Conservation (phyloP, 2,888 invertebrate genomes). For the Hirtodrosophila confusa region DNA sequence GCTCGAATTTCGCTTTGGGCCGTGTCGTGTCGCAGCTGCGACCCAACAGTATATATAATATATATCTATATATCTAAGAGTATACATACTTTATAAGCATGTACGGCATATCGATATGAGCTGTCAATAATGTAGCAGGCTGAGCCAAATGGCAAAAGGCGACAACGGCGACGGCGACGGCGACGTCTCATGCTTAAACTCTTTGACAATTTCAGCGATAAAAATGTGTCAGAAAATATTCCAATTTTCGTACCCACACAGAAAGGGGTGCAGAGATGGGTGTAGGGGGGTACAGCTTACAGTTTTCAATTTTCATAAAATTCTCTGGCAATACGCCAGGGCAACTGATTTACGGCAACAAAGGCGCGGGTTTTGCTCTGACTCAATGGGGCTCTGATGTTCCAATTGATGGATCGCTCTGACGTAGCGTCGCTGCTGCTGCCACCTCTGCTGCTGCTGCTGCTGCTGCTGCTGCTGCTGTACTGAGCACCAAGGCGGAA, state of each 20-base stretch:
- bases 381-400: conserved; percentile 57
- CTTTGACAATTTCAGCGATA: conserved; percentile 76
- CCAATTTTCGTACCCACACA: conserved; percentile 42
- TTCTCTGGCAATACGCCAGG: conserved; percentile 68
- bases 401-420: conserved; percentile 69
- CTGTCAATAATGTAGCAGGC: conserved; percentile 69
- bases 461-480: conserved; percentile 1
- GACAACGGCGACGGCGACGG: conserved; percentile 17
- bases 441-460: not conserved
- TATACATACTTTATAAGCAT: conserved; percentile 12
- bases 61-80: conserved; percentile 15
- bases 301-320: conserved; percentile 76
- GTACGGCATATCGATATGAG: conserved; percentile 54
- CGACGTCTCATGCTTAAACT: conserved; percentile 57
- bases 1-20: conserved; percentile 34
- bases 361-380: conserved; percentile 40
- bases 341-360: conserved; percentile 75
- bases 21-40: conserved; percentile 25
- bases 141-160: conserved; percentile 31
- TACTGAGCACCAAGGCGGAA: conserved; percentile 57
- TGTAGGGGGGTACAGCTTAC: conserved; percentile 45
- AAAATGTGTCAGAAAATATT: conserved; percentile 78
- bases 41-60: conserved; percentile 2
- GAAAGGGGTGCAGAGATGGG: not conserved
- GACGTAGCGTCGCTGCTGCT: conserved; percentile 52